Base-by-base conservation (phyloP, 35 echinoderm and acorn worm genomes). In the Stichopus chloronotus region DNA sequence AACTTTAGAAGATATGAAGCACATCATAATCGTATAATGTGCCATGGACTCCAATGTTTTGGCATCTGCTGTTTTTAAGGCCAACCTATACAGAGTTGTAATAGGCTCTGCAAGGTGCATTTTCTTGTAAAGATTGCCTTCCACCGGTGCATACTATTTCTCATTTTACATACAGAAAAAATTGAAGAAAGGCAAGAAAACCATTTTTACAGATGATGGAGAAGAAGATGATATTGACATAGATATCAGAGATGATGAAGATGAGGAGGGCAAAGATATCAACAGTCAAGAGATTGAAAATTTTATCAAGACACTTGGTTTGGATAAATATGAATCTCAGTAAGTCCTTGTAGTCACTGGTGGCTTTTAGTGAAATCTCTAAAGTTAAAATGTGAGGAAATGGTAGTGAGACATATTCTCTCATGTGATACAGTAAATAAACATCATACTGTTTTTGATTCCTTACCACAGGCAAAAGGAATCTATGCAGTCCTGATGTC, bases 191-290 rank as follows among this genome's bases (percentile, higher is more conserved):
- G 82, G 82, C 55, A 85, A 85, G 52, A 85, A 59, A 58, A n/a
- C 24, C 8, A 85, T n/a, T 14, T 85, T 85, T 58, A 58, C 16
- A 58, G 82, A 85, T 58, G 87, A 88, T 25, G 58, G 71, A 71
- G 61, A 52, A 71, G 87, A 89, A 25, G 87, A 89, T 71, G 87
- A 89, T 63, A 89, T 89, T 71, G 87, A 71, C 59, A 71, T 89
- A 30, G 61, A 89, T 55, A 71, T 89, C 23, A 65, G 87, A 89
- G 87, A 89, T 89, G 87, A 89, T 9, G 87, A 89, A 61, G 87
- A 71, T 30, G 87, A 89, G 61, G 25, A 63, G 65, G 20, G 55
- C 12, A 61, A 56, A 5, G 10, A 85, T 25, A 9, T 89, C 43
- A 61, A 63, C 20, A 63, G 52, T 63, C 57, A 89, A 54, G 87